Evolutionary conservation across 2,888 invertebrate species (phyloP).

Genomic region (Cephus runcator): DNA sequence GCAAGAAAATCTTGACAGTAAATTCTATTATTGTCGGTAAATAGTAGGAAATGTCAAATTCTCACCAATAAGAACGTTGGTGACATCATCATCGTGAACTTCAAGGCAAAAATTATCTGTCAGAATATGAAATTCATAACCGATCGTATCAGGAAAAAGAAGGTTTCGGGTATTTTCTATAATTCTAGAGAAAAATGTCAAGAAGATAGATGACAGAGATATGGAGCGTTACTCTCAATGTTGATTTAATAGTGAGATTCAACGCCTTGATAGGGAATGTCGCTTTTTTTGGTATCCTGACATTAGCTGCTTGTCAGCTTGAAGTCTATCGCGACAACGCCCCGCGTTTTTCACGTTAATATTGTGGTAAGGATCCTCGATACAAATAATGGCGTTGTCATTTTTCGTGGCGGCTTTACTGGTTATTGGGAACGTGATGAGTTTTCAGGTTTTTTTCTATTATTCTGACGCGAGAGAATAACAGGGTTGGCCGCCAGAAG

Average conservation of each 20-base stretch:
- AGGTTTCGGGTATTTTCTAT: background rate
- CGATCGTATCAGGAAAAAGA: background rate
- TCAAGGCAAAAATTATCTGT: background rate
- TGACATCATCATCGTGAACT: background rate
- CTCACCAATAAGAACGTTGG: background rate
- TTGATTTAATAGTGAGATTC: background rate
- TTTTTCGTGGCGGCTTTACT: background rate
- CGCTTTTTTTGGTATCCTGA: background rate
- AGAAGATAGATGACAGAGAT: background rate
- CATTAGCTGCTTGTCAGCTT: background rate
- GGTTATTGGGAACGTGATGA: background rate
- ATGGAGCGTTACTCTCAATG: background rate
- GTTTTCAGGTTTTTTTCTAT: background rate
- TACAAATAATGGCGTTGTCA: background rate
- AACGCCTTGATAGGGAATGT: background rate
- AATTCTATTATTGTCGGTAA: background rate
- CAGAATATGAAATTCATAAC: background rate
- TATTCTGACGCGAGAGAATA: background rate
- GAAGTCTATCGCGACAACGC: background rate
- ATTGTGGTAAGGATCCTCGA: background rate
- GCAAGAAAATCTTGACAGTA: background rate
- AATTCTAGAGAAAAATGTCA: background rate
- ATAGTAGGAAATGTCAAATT: background rate
- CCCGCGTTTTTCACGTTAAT: background rate
- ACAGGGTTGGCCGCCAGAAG: conserved; percentile 13